Percentiles rank a stretch among this genome's conserved stretches.
Evolutionary conservation across 2,888 invertebrate genomes (phyloP).

Genomic region (Gryllus longicercus): DNA sequence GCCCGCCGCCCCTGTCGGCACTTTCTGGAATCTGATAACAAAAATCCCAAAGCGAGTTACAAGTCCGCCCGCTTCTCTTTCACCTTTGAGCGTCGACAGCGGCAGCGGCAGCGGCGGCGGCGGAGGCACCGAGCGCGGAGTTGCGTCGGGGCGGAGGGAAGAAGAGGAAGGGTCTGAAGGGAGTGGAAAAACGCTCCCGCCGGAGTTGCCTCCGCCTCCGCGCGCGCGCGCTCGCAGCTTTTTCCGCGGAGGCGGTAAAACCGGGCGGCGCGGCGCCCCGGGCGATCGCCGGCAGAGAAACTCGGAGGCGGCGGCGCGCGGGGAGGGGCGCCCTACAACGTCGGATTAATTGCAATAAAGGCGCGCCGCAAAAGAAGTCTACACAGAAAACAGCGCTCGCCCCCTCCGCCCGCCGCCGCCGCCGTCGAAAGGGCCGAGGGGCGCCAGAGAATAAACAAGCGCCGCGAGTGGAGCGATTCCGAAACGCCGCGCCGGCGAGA

Average conservation of each 20-base stretch:
- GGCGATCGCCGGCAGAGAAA: too few relatives aligned
- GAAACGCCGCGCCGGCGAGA: too few relatives aligned
- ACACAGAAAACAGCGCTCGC: background rate
- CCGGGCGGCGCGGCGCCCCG: too few relatives aligned
- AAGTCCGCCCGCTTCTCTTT: background rate
- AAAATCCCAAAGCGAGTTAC: background rate
- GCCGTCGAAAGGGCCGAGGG: background rate
- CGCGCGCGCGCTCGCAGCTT: too few relatives aligned
- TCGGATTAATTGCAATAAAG: slow-evolving; percentile 7
- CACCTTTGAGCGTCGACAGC: background rate
- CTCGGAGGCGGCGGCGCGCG: background rate
- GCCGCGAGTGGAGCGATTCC: too few relatives aligned
- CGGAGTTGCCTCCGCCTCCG: too few relatives aligned
- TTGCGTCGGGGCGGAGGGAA: background rate
- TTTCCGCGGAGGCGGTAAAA: too few relatives aligned
- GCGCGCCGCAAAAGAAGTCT: background rate
- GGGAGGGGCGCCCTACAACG: background rate
- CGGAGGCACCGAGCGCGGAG: background rate
- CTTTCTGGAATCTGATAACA: slow-evolving; percentile 17
- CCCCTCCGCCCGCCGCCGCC: background rate
- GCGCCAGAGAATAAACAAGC: too few relatives aligned
- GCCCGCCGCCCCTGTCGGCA: background rate
- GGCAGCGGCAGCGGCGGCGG: background rate
- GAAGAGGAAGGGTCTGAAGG: background rate
- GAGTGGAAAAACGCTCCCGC: too few relatives aligned